Evolutionary conservation across 2,797 vertebrate species (phyloP).

Genomic region (Hydrolagus colliei): DNA sequence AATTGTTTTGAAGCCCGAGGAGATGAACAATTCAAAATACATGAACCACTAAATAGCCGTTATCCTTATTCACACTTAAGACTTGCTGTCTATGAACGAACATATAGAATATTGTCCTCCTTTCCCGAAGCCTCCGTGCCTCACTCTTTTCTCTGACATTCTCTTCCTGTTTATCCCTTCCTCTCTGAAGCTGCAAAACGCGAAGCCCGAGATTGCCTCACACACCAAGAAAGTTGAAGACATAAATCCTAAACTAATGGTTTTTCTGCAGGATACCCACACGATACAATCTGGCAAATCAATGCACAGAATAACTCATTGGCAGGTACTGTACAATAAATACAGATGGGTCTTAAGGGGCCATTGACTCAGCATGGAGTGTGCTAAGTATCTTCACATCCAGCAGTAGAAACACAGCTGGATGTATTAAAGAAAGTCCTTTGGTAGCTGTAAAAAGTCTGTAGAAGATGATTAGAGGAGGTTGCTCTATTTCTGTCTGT

Average conservation of each 20-base stretch:
- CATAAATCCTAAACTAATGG: slow-evolving; percentile 1
- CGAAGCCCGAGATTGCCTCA: neutral
- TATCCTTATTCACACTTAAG: too few species aligned
- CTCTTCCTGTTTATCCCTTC: too few species aligned
- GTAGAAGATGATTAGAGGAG: slow-evolving; percentile 26
- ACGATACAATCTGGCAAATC: slow-evolving; percentile 19
- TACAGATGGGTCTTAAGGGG: slow-evolving; percentile 23
- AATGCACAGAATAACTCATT: slow-evolving; percentile 16
- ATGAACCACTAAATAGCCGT: too few species aligned
- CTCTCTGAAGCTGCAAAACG: too few species aligned
- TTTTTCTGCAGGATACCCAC: neutral
- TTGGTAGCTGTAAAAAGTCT: slow-evolving; percentile 15
- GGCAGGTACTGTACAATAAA: slow-evolving; percentile 29
- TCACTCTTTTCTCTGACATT: too few species aligned
- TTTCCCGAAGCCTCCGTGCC: too few species aligned
- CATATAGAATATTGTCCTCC: too few species aligned
- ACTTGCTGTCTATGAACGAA: too few species aligned
- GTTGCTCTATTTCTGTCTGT: slow-evolving; percentile 15
- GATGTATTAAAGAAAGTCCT: slow-evolving; percentile 26
- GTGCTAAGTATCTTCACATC: slow-evolving; percentile 14
- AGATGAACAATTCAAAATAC: too few species aligned
- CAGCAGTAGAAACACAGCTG: slow-evolving; percentile 14
- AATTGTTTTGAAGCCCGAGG: too few species aligned
- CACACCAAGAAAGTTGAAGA: neutral
- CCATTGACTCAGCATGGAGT: slow-evolving; percentile 12